These are phyloP conservation scores for Taenaris catops DNA, from an alignment of 2,888 invertebrate species.

Conservation along the genomic window DNA sequence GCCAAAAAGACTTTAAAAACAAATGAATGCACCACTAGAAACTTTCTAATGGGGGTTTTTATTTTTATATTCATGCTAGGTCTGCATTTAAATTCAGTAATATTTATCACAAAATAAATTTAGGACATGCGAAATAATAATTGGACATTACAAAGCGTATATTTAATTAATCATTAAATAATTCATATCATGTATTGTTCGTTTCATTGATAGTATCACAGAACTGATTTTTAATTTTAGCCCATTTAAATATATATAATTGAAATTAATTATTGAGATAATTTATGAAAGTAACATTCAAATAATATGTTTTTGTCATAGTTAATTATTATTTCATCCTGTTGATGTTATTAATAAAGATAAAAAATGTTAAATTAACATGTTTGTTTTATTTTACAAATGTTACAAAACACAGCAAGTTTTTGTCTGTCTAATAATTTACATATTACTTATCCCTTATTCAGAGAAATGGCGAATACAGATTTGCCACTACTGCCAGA, in stretches of 20 bases:
- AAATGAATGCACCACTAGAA: slow-evolving; percentile 3
- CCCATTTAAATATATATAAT: slow-evolving; percentile 28
- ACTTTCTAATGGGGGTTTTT: neutral
- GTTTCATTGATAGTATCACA: slow-evolving; percentile 25
- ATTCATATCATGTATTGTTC: slow-evolving; percentile 33
- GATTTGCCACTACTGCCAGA: too few relatives aligned
- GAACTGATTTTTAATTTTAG: slow-evolving; percentile 27
- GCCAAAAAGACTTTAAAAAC: slow-evolving; percentile 4
- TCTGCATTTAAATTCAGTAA: slow-evolving; percentile 14
- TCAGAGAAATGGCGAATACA: too few relatives aligned
- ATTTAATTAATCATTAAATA: slow-evolving; percentile 27
- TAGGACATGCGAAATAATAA: slow-evolving; percentile 10
- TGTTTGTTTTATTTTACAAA: slow-evolving; percentile 13
- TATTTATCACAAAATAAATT: slow-evolving; percentile 5
- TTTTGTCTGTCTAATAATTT: too few relatives aligned
- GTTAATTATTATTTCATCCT: slow-evolving; percentile 36
- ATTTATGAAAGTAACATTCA: slow-evolving; percentile 32
- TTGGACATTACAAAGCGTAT: slow-evolving; percentile 13
- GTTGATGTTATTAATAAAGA: slow-evolving; percentile 39
- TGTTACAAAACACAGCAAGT: too few relatives aligned
- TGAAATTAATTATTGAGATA: slow-evolving; percentile 33
- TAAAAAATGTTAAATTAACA: slow-evolving; percentile 23
- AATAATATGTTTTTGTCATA: slow-evolving; percentile 32
- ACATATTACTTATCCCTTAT: too few relatives aligned
- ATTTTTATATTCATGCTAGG: too few relatives aligned